Percentiles rank a stretch among this genome's conserved stretches.
Conservation (phyloP, 2,888 invertebrate genomes). For the Branchipolynoe longqiensis region DNA sequence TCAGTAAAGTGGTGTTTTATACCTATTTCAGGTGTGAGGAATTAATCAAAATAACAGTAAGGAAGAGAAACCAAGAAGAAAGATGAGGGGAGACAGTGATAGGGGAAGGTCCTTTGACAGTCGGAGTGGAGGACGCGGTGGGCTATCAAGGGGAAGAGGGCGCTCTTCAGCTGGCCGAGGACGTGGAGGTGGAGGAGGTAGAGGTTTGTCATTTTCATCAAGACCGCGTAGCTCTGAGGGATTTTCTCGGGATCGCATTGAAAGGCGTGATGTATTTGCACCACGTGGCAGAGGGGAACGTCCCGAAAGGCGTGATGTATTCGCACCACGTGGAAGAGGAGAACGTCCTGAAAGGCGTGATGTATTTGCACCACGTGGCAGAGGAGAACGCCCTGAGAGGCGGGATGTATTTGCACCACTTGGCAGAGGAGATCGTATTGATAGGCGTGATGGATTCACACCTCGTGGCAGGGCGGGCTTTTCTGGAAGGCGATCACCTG, state of each 20-base stretch:
- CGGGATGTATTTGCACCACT: too few relatives aligned
- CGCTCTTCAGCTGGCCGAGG: slow-evolving; percentile 13
- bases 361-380: too few relatives aligned
- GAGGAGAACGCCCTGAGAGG: too few relatives aligned
- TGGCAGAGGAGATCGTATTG: too few relatives aligned
- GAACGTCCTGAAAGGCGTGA: too few relatives aligned
- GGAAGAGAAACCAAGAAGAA: background rate
- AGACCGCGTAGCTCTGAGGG: slow-evolving; percentile 21
- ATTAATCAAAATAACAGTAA: background rate
- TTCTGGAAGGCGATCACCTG: too few relatives aligned
- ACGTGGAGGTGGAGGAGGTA: slow-evolving; percentile 35
- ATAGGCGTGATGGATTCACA: too few relatives aligned
- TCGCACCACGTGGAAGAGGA: too few relatives aligned
- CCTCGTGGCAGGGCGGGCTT: too few relatives aligned
- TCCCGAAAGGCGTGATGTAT: too few relatives aligned
- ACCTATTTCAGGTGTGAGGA: too few relatives aligned
- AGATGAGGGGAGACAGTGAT: slow-evolving; percentile 28
- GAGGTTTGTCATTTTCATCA: slow-evolving; percentile 27
- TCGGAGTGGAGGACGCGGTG: slow-evolving; percentile 18
- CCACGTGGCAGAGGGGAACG: too few relatives aligned
- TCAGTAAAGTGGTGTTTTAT: background rate
- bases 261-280: slow-evolving; percentile 16
- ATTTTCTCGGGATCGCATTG: background rate
- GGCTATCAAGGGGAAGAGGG: slow-evolving; percentile 33
- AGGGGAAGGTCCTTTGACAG: slow-evolving; percentile 31